Conservation (phyloP, 2,113 vertebrate species). For the Neodon shergylaensis region DNA sequence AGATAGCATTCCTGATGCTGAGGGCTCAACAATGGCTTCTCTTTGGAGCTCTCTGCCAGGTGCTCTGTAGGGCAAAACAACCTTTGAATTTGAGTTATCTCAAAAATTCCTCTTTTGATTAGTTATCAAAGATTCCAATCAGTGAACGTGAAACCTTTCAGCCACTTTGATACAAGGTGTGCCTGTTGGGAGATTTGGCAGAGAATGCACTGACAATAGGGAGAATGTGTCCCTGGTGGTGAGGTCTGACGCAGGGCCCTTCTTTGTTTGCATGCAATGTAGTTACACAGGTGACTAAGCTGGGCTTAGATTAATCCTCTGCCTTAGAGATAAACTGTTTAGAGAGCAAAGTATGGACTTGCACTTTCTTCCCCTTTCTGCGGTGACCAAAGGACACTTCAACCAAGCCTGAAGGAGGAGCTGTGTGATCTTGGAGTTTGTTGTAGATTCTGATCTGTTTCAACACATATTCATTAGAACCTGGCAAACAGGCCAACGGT, state of each 20-base stretch:
- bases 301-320: constrained; percentile 36
- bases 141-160: constrained; percentile 11
- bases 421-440: constrained; percentile 48
- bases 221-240: constrained; percentile 8
- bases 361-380: constrained; percentile 17
- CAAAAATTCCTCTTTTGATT: constrained; percentile 44
- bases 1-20: neutral
- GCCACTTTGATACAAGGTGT: neutral
- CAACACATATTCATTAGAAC: constrained; percentile 47
- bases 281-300: constrained; percentile 13
- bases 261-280: constrained; percentile 44
- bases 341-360: neutral
- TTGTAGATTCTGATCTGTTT: constrained; percentile 49
- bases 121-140: constrained; percentile 46
- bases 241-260: neutral
- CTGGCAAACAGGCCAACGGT: neutral
- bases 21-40: neutral
- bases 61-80: neutral
- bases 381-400: constrained; percentile 25
- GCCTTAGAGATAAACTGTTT: neutral
- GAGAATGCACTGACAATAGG: constrained; percentile 12
- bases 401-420: constrained; percentile 17
- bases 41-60: neutral
- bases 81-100: constrained; percentile 12
- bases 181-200: constrained; percentile 58